phyloP scores from a whole-genome alignment of 2,113 vertebrate species.

The Terrapene triunguis region DNA sequence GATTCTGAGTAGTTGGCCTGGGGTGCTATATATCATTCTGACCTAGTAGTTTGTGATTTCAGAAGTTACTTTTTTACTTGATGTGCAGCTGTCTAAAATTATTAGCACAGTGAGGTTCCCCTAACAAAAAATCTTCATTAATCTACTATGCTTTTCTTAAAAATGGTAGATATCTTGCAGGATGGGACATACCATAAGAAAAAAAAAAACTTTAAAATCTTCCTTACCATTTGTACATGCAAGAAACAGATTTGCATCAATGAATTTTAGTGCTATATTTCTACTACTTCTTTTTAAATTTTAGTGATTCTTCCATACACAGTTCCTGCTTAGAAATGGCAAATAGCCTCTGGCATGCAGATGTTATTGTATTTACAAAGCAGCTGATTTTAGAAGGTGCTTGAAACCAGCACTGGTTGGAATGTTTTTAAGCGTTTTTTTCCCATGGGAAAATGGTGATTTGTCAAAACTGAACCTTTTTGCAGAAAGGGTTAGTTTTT shows the following conservation, averaged over 20 bases:
- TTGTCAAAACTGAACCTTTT: not conserved
- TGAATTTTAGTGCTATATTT: not conserved
- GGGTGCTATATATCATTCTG: not conserved
- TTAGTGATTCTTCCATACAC: not conserved
- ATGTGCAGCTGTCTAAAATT: not conserved
- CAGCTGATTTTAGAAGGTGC: not conserved
- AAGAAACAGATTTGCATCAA: not conserved
- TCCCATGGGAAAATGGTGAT: not conserved
- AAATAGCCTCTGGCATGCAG: not conserved
- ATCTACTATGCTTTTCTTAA: not conserved
- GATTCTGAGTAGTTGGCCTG: not conserved
- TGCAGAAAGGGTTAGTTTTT: not conserved
- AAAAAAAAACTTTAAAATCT: not conserved
- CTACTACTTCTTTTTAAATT: not conserved
- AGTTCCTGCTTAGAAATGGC: not conserved
- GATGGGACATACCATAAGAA: accelerated
- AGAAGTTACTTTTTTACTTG: not conserved
- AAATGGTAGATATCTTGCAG: not conserved
- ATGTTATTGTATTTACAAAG: not conserved
- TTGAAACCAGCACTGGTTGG: not conserved
- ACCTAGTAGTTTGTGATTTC: not conserved
- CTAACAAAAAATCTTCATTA: not conserved
- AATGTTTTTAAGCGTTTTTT: not conserved
- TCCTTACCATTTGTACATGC: not conserved
- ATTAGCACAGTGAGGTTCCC: not conserved